These are phyloP conservation scores for Lasioglossum calceatum DNA, from an alignment of 2,888 invertebrate species.

Conservation along the genomic window DNA sequence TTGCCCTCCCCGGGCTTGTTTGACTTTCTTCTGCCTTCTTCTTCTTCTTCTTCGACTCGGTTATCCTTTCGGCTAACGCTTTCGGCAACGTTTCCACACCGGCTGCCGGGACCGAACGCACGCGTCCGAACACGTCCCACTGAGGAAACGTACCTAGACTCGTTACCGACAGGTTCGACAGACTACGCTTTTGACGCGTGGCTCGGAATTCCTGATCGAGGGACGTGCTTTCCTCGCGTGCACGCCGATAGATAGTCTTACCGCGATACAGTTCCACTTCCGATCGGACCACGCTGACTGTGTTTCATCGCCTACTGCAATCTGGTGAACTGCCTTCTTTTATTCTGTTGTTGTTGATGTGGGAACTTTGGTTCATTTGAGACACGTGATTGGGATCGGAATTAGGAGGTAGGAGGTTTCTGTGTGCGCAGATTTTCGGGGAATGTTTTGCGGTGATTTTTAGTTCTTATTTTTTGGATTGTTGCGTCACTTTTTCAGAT, in stretches of 20 bases:
- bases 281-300: slow-evolving; percentile 24
- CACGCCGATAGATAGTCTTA: slow-evolving; percentile 42
- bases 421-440: background rate
- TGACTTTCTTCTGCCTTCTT: background rate
- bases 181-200: slow-evolving; percentile 42
- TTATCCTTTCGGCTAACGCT: background rate
- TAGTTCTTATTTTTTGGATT: background rate
- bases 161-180: slow-evolving; percentile 47
- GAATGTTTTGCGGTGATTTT: background rate
- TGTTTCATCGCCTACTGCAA: background rate
- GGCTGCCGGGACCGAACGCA: background rate
- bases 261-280: slow-evolving; percentile 45
- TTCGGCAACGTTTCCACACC: background rate
- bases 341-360: background rate
- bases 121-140: slow-evolving; percentile 23
- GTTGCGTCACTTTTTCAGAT: background rate
- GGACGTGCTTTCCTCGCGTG: slow-evolving; percentile 45
- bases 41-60: background rate
- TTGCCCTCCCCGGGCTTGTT: slow-evolving; percentile 1
- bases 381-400: background rate
- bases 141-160: slow-evolving; percentile 29
- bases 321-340: background rate
- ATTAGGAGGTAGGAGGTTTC: background rate
- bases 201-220: slow-evolving; percentile 46
- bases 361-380: background rate